Percentiles rank a stretch among this genome's conserved stretches.
Conservation (phyloP, 2,888 invertebrate genomes). For the Drosophila suboccidentalis region DNA sequence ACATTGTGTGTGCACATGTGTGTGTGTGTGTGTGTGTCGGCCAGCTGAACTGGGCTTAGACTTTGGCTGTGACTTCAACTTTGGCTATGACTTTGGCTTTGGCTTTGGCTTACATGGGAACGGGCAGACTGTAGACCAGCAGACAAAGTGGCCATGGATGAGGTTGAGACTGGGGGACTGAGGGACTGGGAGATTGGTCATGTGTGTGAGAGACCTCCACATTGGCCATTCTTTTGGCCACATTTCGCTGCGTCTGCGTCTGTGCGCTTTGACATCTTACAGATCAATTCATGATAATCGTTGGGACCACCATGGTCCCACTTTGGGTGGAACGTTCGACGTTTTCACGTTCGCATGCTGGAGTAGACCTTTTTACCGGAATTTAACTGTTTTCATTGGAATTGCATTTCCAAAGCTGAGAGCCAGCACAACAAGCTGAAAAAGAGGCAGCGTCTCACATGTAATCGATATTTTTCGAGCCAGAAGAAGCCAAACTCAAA, state of each 20-base stretch:
- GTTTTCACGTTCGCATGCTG: constrained; percentile 66
- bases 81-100: constrained; percentile 33
- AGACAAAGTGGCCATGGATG: constrained; percentile 61
- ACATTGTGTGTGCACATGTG: constrained; percentile 58
- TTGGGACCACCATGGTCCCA: constrained; percentile 81
- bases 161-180: constrained; percentile 22
- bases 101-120: constrained; percentile 52
- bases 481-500: constrained; percentile 28
- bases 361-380: constrained; percentile 75
- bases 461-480: constrained; percentile 82
- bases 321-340: constrained; percentile 65
- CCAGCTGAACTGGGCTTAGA: constrained; percentile 45
- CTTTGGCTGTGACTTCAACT: constrained; percentile 37
- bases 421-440: constrained; percentile 31
- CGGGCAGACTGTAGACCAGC: constrained; percentile 20
- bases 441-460: constrained; percentile 64
- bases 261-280: constrained; percentile 84
- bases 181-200: constrained; percentile 29
- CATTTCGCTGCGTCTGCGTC: constrained; percentile 58
- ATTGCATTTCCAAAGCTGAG: constrained; percentile 72
- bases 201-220: constrained; percentile 69
- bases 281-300: constrained; percentile 84
- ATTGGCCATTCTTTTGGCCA: constrained; percentile 70
- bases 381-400: constrained; percentile 80
- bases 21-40: constrained; percentile 13